Base-by-base conservation (phyloP, 2,113 vertebrate species). In the Chloropsis hardwickii region DNA sequence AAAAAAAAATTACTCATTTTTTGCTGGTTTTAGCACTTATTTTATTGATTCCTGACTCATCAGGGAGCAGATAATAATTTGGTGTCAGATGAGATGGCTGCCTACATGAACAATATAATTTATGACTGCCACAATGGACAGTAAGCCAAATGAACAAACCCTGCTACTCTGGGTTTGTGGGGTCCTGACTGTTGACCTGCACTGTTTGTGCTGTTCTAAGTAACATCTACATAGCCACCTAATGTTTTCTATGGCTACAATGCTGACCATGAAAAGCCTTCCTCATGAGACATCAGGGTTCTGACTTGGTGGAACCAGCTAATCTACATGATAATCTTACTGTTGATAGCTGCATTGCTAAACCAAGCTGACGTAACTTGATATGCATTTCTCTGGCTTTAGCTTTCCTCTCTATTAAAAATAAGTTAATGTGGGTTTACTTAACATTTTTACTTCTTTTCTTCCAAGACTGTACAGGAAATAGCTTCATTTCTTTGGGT, bases 171-270 rank as follows among this genome's bases (percentile, higher is more conserved):
- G 56, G 22, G 18, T 50, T 12, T 69, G 8, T 2, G 6, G 33
- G n/a, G 15, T 66, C n/a, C n/a, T 9, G 7, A 44, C 24, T 56
- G 6, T 22, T 62, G 50, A 51, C 11, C 51, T 64, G 5, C 33
- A 16, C 3, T 20, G 10, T 37, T 37, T 11, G 11, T 40, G 24
- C n/a, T 70, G 4, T 15, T 77, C 69, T 40, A 64, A 67, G 40
- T 53, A 17, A 27, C 4, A 8, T 9, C 21, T 20, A 2, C 35
- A 9, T 1, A 51, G 6, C 5, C 12, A 3, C 16, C 12, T 17
- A 0, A 33, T 3, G 18, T 33, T 54, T 73, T 20, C 27, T 24
- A 0, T 29, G 35, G 47, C 17, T 67, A 2, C 11, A 20, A 8
- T 0, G 2, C 13, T 61, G 45, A 37, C 28, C 15, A 5, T 18